Percentiles rank a stretch among this genome's conserved stretches.
These are phyloP conservation scores for Isotomurus palustris DNA, from an alignment of 2,888 invertebrate genomes.

Conservation along the genomic window DNA sequence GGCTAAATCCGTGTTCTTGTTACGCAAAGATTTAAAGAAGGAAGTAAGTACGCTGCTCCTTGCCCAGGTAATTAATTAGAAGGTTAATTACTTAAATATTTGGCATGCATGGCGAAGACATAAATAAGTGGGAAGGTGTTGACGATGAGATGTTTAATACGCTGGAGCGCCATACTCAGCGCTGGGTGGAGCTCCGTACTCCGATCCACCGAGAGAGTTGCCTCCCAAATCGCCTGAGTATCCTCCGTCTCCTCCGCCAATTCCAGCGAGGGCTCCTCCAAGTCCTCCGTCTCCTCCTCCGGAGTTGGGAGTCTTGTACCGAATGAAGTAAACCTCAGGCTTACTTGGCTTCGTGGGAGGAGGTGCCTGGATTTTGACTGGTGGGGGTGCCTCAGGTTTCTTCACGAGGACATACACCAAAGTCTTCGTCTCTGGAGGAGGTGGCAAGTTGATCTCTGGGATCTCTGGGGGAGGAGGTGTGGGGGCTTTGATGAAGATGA, in stretches of 20 bases:
- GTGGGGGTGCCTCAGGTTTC: conserved; percentile 76
- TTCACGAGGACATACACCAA: conserved; percentile 74
- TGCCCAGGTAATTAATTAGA: too few species aligned
- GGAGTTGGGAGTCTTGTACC: conserved; percentile 61
- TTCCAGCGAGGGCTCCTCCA: neutral
- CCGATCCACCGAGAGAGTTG: conserved; percentile 28
- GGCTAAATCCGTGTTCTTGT: too few species aligned
- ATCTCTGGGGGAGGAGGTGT: conserved; percentile 46
- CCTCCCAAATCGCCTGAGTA: conserved; percentile 15
- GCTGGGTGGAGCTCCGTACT: conserved; percentile 22
- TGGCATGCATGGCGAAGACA: neutral
- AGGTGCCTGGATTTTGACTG: conserved; percentile 70
- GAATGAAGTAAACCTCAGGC: conserved; percentile 86
- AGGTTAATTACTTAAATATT: conserved; percentile 7
- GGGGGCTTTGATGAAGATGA: conserved; percentile 74
- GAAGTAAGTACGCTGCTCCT: too few species aligned
- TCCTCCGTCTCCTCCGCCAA: conserved; percentile 8
- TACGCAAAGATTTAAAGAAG: too few species aligned
- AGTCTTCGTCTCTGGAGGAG: conserved; percentile 44
- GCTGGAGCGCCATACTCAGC: conserved; percentile 34
- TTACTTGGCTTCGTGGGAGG: conserved; percentile 79
- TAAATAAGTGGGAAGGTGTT: neutral
- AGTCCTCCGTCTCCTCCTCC: conserved; percentile 18
- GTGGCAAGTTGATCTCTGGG: conserved; percentile 42
- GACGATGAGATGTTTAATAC: conserved; percentile 4